Evolutionary conservation across 2,888 invertebrate species (phyloP).

Genomic region (Eupeodes latifasciatus): DNA sequence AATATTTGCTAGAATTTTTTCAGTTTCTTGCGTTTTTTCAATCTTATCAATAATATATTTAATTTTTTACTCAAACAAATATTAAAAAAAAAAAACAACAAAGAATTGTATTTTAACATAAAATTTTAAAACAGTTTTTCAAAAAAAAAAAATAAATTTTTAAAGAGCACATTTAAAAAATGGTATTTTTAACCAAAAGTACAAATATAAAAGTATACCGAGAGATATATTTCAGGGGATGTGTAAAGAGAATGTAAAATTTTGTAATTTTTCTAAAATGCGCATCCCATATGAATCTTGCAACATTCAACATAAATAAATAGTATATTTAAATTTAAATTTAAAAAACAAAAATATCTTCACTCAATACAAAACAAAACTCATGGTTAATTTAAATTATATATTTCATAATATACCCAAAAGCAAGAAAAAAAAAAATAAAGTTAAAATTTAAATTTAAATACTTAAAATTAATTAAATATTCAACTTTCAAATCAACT

Average conservation of each 20-base stretch:
- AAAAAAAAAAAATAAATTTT: conserved; percentile 71
- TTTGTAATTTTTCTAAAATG: conserved; percentile 29
- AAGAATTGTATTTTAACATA: too few species aligned
- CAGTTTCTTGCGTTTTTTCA: conserved; percentile 58
- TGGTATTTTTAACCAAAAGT: conserved; percentile 82
- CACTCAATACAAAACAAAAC: conserved; percentile 35
- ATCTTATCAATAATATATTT: conserved; percentile 31
- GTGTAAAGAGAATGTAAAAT: conserved; percentile 38
- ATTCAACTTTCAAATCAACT: background rate
- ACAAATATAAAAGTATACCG: conserved; percentile 80
- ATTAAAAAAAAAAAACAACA: conserved; percentile 46
- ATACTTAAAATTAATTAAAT: conserved; percentile 1
- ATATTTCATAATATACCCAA: background rate
- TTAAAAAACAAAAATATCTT: conserved; percentile 35
- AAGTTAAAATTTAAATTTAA: background rate
- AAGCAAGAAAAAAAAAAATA: background rate
- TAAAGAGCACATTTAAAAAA: conserved; percentile 82
- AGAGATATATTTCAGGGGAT: conserved; percentile 61
- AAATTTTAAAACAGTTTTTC: conserved; percentile 19
- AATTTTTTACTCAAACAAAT: conserved; percentile 66
- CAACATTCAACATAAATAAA: conserved; percentile 55
- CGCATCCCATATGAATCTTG: conserved; percentile 44
- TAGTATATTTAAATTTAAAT: background rate
- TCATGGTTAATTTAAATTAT: conserved; percentile 2
- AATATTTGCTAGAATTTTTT: background rate